Evolutionary conservation across 2,113 vertebrate species (phyloP), one percentile per base, ranked within the genome.

Genomic region (Clinocottus analis): DNA sequence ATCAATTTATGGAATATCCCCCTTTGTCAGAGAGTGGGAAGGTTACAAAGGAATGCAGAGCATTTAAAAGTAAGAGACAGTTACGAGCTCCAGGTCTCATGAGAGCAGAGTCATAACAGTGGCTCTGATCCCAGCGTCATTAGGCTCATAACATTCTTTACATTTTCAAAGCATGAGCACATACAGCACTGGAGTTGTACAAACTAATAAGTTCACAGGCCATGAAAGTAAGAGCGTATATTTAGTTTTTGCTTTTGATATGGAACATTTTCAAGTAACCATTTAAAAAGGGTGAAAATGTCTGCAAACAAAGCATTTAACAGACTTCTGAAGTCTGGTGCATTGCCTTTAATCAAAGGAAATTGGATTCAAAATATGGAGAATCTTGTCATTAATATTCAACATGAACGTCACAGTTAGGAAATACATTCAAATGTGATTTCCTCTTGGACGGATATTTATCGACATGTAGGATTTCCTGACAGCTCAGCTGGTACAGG

Each of bases 311-410:
- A 56, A 64, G 12, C 9, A 55, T 56, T 65, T 64, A 11, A 11
- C 53, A 53, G 11, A 75, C 13, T 83, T 43, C 29, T 51, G 19
- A 45, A 29, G 41, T 39, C 23, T 58, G 12, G 9, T 67, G 25
- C 75, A 58, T 35, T 60, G 56, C n/a, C 19, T 80, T 41, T 37
- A 45, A 82, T 73, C 65, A 77, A 61, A 66, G 13, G n/a, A 45
- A 72, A 49, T 21, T 63, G 27, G 69, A 80, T 75, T 41, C 49
- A 59, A 27, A 69, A 61, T 65, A 60, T 29, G 49, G 27, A 80
- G 58, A 82, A 74, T 67, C 80, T 79, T 64, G 55, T 82, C 56
- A 58, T 72, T 81, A 61, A 65, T 65, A 86, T 77, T 77, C 47
- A 72, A 51, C 75, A 80, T 77, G 58, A 85, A 79, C 64, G 72